Conservation (phyloP, 2,113 vertebrate species). For the Chaetorhynchus papuensis region DNA sequence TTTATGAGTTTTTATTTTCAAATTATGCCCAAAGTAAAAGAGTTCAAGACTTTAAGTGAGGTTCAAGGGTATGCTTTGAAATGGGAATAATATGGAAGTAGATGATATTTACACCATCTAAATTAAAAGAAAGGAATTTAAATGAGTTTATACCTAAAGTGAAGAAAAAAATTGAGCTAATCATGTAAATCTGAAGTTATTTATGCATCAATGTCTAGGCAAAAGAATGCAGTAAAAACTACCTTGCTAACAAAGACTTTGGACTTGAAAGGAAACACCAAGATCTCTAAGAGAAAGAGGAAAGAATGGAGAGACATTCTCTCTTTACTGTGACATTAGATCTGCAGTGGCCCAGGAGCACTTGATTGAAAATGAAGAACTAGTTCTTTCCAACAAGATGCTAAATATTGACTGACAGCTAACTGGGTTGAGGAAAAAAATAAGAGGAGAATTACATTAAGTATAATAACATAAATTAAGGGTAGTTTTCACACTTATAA, state of each 20-base stretch:
- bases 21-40: neutral
- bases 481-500: neutral
- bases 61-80: conserved; percentile 4
- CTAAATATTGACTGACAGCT: neutral
- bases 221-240: neutral
- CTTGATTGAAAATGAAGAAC: neutral
- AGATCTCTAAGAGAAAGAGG: neutral
- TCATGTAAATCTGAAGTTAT: neutral
- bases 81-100: neutral
- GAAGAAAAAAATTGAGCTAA: neutral
- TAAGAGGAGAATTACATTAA: neutral
- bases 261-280: neutral
- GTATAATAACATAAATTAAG: neutral
- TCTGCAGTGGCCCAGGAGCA: neutral
- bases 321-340: neutral
- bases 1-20: conserved; percentile 6
- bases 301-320: neutral
- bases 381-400: neutral
- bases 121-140: conserved; percentile 9
- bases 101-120: neutral
- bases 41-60: neutral
- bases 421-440: neutral
- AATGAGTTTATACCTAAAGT: neutral
- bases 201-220: neutral
- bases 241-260: neutral